These are phyloP conservation scores for Dusona sp. DNA, from an alignment of 2,888 invertebrate genomes.

Conservation along the genomic window DNA sequence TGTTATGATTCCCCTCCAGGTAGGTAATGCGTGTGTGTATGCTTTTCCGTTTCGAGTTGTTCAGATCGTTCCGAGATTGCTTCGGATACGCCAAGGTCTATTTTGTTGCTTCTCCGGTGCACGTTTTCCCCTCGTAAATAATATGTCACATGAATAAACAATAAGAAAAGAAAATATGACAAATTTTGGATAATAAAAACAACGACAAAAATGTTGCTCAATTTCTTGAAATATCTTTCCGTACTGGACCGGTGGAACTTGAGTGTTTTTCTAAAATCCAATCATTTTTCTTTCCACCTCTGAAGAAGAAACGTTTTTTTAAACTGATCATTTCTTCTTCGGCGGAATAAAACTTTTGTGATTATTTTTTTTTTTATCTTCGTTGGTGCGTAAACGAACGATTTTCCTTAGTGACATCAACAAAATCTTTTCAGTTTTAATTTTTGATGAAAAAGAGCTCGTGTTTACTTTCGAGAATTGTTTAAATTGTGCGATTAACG, in stretches of 20 bases:
- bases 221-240: not conserved
- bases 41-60: constrained; percentile 70
- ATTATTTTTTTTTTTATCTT: not conserved
- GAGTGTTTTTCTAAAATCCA: not conserved
- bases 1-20: constrained; percentile 82
- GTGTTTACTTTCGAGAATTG: not conserved
- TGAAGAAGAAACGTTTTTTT: not conserved
- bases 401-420: not conserved
- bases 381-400: not conserved
- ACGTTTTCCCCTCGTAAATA: not conserved
- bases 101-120: constrained; percentile 1
- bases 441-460: not conserved
- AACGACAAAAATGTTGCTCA: not conserved
- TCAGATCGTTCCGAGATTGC: constrained; percentile 67
- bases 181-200: not conserved
- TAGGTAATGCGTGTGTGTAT: constrained; percentile 76
- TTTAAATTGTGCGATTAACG: not conserved
- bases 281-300: not conserved
- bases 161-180: not conserved
- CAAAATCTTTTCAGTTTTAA: not conserved
- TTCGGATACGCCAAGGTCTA: constrained; percentile 62
- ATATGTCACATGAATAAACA: not conserved
- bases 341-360: not conserved
- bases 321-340: not conserved
- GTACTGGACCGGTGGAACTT: not conserved